Conservation (phyloP, 2,797 vertebrate species). For the Champsocephalus gunnari region DNA sequence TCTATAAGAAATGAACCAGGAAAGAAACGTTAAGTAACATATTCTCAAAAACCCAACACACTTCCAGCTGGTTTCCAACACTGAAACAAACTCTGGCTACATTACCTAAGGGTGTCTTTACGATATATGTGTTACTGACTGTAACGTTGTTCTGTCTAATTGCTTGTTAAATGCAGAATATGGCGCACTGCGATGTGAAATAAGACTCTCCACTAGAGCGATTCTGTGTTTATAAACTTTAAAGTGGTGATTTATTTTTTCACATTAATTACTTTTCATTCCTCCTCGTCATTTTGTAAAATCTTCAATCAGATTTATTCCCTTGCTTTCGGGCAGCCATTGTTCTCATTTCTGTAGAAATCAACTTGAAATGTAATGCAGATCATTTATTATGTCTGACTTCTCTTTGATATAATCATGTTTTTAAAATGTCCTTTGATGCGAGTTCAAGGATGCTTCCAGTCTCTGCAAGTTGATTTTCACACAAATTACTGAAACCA, state of each 20-base stretch:
- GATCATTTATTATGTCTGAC: background rate
- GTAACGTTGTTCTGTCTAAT: background rate
- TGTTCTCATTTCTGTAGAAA: background rate
- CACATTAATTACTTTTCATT: background rate
- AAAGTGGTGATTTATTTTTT: background rate
- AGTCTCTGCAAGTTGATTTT: background rate
- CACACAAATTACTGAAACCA: background rate
- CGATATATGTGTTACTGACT: background rate
- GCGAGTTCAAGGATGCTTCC: background rate
- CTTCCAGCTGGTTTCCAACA: background rate
- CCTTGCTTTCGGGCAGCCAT: background rate
- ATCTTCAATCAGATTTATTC: background rate
- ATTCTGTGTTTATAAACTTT: no score
- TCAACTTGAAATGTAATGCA: background rate
- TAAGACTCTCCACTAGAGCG: background rate
- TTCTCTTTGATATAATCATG: background rate
- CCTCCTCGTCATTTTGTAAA: background rate
- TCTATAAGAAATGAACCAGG: background rate
- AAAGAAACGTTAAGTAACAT: background rate
- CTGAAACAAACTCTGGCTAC: constrained; percentile 2
- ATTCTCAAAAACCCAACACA: background rate
- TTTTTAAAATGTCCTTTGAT: background rate
- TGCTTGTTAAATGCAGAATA: constrained; percentile 12
- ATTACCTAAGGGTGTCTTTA: constrained; percentile 4
- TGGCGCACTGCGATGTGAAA: background rate